Percentiles rank a stretch among this genome's conserved stretches.
phyloP scores from a whole-genome alignment of 92 coral and sea anemone genomes.

The Porites evermanni region DNA sequence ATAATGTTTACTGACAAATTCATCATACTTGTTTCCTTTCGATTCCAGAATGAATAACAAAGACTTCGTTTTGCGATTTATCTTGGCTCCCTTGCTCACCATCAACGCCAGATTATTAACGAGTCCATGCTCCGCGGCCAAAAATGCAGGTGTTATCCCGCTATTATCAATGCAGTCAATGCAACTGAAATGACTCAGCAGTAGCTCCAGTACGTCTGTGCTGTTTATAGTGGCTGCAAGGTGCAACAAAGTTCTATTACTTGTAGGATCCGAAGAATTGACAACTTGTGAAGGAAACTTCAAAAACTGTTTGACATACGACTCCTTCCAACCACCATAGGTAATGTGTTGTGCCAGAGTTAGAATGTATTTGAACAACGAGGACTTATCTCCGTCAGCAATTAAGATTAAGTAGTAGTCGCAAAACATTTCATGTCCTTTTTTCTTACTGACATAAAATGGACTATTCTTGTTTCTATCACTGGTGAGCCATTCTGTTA shows the following conservation, averaged over 20 bases:
- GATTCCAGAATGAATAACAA: not conserved
- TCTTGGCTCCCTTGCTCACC: conserved; percentile 60
- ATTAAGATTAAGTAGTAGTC: conserved; percentile 21
- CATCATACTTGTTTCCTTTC: not conserved
- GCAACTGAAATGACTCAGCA: conserved; percentile 48
- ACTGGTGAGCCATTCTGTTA: conserved; percentile 72
- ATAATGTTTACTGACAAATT: not conserved
- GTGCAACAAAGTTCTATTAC: conserved; percentile 57
- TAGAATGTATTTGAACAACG: conserved; percentile 7
- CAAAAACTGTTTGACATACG: conserved; percentile 30
- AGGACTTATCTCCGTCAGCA: not conserved
- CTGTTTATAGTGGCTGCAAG: conserved; percentile 55
- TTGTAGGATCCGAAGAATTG: conserved; percentile 40
- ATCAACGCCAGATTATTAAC: conserved; percentile 56
- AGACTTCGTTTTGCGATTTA: conserved; percentile 42
- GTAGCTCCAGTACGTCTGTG: conserved; percentile 38
- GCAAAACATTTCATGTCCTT: conserved; percentile 45
- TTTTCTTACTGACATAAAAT: conserved; percentile 36
- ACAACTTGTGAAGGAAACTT: conserved; percentile 49
- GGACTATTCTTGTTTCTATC: conserved; percentile 33
- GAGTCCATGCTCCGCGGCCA: conserved; percentile 61
- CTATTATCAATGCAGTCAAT: conserved; percentile 53
- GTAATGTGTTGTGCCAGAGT: conserved; percentile 47
- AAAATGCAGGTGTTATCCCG: conserved; percentile 37
- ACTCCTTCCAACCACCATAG: conserved; percentile 39